Conservation (phyloP, 2,113 vertebrate genomes). For the Lampris megalopsis region DNA sequence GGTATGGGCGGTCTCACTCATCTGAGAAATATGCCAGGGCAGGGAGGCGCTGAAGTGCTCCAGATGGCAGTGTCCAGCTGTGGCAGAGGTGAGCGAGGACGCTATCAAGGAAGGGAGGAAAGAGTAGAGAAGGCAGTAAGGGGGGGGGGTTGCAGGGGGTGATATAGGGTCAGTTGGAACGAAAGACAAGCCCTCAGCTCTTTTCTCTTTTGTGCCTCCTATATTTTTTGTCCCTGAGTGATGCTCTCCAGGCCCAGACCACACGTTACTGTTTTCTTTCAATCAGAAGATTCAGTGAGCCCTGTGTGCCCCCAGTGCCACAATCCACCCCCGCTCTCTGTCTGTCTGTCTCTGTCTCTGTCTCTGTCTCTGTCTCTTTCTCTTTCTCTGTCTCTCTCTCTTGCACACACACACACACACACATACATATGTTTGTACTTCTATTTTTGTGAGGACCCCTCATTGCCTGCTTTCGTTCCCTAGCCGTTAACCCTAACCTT, state of each 20-base stretch:
- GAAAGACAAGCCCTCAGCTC: constrained; percentile 42
- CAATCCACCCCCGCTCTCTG: not conserved
- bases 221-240: constrained; percentile 29
- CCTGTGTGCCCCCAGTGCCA: not conserved
- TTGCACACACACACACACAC: no score
- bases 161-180: constrained; percentile 29
- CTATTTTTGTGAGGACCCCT: no score
- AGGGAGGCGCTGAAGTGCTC: constrained; percentile 31
- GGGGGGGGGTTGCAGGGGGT: no score
- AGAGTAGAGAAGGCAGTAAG: not conserved
- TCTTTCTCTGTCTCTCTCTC: no score
- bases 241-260: constrained; percentile 38
- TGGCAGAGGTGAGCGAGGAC: constrained; percentile 52
- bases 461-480: no score
- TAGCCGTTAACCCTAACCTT: no score
- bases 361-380: no score
- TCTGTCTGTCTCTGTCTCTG: no score
- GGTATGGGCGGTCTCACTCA: constrained; percentile 17
- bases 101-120: constrained; percentile 37
- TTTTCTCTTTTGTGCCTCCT: constrained; percentile 21
- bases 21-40: constrained; percentile 24
- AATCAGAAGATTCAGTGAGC: constrained; percentile 30
- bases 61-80: constrained; percentile 43
- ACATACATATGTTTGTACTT: no score
- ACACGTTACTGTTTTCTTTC: constrained; percentile 42